phyloP scores from a whole-genome alignment of 1,140 invertebrate genomes.

The Ceratina calcarata region DNA sequence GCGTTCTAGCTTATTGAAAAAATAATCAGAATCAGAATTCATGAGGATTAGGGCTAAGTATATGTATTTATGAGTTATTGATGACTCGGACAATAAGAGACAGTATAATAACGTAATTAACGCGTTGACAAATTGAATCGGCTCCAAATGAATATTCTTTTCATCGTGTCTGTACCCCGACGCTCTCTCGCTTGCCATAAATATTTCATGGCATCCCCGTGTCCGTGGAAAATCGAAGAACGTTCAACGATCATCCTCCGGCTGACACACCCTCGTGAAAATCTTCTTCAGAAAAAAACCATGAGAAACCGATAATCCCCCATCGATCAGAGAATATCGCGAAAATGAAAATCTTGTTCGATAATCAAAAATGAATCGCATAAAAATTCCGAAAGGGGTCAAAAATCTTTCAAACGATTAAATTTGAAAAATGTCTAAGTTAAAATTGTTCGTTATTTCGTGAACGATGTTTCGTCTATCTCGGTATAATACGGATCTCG shows the following conservation, averaged over 20 bases:
- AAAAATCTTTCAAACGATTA: neutral
- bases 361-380: neutral
- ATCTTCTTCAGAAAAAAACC: conserved; percentile 52
- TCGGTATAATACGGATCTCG: no score
- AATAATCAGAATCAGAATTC: conserved; percentile 11
- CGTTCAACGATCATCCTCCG: conserved; percentile 43
- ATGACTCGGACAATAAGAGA: conserved; percentile 63
- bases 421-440: neutral
- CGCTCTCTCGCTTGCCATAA: conserved; percentile 68
- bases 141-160: conserved; percentile 79
- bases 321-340: conserved; percentile 76
- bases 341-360: conserved; percentile 34
- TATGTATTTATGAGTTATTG: conserved; percentile 75
- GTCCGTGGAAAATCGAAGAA: conserved; percentile 75
- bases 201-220: conserved; percentile 78
- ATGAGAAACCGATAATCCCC: conserved; percentile 77
- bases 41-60: no score
- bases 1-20: neutral
- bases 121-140: conserved; percentile 80
- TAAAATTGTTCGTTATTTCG: neutral
- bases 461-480: neutral
- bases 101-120: conserved; percentile 79
- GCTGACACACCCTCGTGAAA: conserved; percentile 40
- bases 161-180: conserved; percentile 65
- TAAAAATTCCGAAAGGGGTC: neutral